Conservation (phyloP, 92 coral and sea anemone genomes). For the Zoanthus sansibaricus region DNA sequence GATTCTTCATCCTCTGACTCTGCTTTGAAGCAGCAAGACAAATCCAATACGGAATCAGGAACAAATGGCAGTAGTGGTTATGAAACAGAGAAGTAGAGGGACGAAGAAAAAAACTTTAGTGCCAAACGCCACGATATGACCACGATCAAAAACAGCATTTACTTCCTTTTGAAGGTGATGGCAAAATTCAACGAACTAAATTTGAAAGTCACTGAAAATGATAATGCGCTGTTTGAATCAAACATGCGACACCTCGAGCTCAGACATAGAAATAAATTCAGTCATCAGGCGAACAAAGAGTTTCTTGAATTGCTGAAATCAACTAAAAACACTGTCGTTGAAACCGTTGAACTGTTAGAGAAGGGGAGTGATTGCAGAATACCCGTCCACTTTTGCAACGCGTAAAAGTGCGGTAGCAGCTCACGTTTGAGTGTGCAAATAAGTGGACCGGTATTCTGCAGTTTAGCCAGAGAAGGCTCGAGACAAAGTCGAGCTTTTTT, state of each 20-base stretch:
- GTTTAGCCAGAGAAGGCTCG: too few relatives aligned
- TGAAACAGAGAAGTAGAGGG: too few relatives aligned
- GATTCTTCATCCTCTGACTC: too few relatives aligned
- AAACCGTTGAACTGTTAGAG: constrained; percentile 48
- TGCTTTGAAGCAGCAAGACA: too few relatives aligned
- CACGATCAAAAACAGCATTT: constrained; percentile 59
- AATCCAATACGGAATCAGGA: too few relatives aligned
- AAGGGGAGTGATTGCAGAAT: constrained; percentile 8
- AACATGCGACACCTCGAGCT: constrained; percentile 39
- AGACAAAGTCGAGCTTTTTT: too few relatives aligned
- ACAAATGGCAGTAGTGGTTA: too few relatives aligned
- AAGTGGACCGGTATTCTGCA: too few relatives aligned
- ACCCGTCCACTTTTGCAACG: too few relatives aligned
- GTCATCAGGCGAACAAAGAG: constrained; percentile 52
- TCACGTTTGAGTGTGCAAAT: too few relatives aligned
- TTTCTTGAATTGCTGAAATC: constrained; percentile 53
- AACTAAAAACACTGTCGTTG: too few relatives aligned
- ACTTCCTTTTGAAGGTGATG: constrained; percentile 57
- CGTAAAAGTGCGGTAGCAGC: too few relatives aligned
- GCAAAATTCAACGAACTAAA: constrained; percentile 53
- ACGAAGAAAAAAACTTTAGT: constrained; percentile 40
- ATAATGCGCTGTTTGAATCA: constrained; percentile 53
- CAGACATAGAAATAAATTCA: constrained; percentile 47
- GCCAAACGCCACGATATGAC: constrained; percentile 22
- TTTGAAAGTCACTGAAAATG: constrained; percentile 16